These are phyloP conservation scores for Drosophila watanabei DNA, from an alignment of 1,140 invertebrate genomes.

Conservation along the genomic window DNA sequence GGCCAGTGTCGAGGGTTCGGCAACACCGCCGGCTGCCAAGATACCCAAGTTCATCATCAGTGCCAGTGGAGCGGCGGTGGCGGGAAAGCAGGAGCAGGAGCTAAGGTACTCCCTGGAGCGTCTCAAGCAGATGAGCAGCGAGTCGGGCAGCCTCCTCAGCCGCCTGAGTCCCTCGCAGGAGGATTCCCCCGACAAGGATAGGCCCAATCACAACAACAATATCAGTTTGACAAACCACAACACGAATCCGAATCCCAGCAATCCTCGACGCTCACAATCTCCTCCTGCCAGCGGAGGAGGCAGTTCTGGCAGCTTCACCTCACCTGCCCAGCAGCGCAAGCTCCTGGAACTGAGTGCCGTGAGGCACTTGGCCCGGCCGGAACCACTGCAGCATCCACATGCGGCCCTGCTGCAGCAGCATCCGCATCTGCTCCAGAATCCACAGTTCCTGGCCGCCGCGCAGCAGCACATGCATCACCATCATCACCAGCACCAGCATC, in stretches of 20 bases:
- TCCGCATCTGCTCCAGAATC: slow-evolving; percentile 80
- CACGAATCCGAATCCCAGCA: slow-evolving; percentile 11
- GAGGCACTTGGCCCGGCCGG: slow-evolving; percentile 72
- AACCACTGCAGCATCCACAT: slow-evolving; percentile 81
- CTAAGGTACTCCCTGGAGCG: slow-evolving; percentile 79
- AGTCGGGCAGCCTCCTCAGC: slow-evolving; percentile 63
- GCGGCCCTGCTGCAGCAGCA: slow-evolving; percentile 79
- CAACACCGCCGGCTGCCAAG: slow-evolving; percentile 55
- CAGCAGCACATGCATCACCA: slow-evolving; percentile 77
- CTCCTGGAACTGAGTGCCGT: slow-evolving; percentile 64
- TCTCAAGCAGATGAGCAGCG: slow-evolving; percentile 81
- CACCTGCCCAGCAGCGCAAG: slow-evolving; percentile 69
- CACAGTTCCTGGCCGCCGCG: slow-evolving; percentile 77
- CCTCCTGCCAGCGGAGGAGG: slow-evolving; percentile 31
- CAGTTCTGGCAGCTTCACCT: slow-evolving; percentile 36
- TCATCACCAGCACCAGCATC: slow-evolving; percentile 63
- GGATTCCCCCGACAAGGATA: slow-evolving; percentile 61
- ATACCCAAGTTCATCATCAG: slow-evolving; percentile 80
- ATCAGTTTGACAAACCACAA: slow-evolving; percentile 43
- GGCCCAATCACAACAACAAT: slow-evolving; percentile 51
- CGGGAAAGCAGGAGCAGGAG: slow-evolving; percentile 65
- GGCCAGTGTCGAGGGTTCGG: slow-evolving; percentile 34
- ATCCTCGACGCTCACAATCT: slow-evolving; percentile 54
- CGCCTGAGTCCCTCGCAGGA: slow-evolving; percentile 71
- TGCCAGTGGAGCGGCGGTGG: slow-evolving; percentile 36